phyloP scores from a whole-genome alignment of 1,140 invertebrate species.

The Globodera ellingtonae region DNA sequence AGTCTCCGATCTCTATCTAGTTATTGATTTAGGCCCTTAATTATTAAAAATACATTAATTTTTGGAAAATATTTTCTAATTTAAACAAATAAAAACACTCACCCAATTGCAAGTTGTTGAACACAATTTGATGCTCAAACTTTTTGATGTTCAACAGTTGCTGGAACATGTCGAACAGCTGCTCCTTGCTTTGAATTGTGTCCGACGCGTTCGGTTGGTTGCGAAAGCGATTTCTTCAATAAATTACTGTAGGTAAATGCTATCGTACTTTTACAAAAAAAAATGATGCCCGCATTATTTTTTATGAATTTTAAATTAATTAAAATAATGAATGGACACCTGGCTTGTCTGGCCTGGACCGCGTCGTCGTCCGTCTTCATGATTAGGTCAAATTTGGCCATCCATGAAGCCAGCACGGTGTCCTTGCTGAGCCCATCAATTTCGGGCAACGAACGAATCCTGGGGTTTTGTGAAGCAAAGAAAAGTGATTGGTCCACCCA shows the following conservation, averaged over 20 bases:
- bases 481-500: too few relatives aligned
- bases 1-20: too few relatives aligned
- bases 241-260: neutral
- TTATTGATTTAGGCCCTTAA: too few relatives aligned
- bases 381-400: slow-evolving; percentile 99
- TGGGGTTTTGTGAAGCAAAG: neutral
- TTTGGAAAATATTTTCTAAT: neutral
- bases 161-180: slow-evolving; percentile 99
- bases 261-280: too few relatives aligned
- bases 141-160: slow-evolving; percentile 97
- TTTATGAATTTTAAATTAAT: too few relatives aligned
- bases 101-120: slow-evolving; percentile 14
- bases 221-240: slow-evolving; percentile 56
- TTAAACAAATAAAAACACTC: neutral
- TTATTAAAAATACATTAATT: too few relatives aligned
- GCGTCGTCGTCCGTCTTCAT: slow-evolving; percentile 78
- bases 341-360: slow-evolving; percentile 46
- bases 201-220: slow-evolving; percentile 79
- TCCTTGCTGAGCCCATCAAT: slow-evolving; percentile 99
- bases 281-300: neutral
- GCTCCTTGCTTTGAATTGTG: slow-evolving; percentile 88
- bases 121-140: slow-evolving; percentile 96
- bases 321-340: slow-evolving; percentile 16
- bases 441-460: slow-evolving; percentile 85
- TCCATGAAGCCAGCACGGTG: slow-evolving; percentile 91